A percentile compares a stretch with the other conserved stretches of the same genome.
Conservation (phyloP, 2,888 invertebrate genomes). For the Emmelina monodactyla region DNA sequence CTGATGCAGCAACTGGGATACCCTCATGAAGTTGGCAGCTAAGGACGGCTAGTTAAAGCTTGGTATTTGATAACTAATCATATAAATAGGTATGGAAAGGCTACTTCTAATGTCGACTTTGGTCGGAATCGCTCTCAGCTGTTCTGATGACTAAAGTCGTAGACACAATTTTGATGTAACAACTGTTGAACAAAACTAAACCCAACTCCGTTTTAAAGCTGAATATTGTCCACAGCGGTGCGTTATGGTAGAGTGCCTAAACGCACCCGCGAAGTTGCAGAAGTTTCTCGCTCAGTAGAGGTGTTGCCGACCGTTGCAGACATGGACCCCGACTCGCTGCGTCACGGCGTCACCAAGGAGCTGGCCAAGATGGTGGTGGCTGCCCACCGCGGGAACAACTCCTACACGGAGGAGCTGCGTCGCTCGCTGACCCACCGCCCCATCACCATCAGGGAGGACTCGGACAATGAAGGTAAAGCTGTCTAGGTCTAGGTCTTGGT, state of each 20-base stretch:
- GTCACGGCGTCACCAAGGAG: slow-evolving; percentile 27
- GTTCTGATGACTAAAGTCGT: too few species aligned
- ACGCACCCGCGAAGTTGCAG: slow-evolving; percentile 75
- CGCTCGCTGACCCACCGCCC: slow-evolving; percentile 23
- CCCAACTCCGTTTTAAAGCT: too few species aligned
- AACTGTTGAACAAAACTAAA: too few species aligned
- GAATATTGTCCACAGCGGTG: slow-evolving; percentile 73
- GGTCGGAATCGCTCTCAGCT: too few species aligned
- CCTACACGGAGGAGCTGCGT: slow-evolving; percentile 87
- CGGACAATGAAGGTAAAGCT: slow-evolving; percentile 28
- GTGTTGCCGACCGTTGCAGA: slow-evolving; percentile 15
- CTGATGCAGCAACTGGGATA: too few species aligned
- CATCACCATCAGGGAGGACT: slow-evolving; percentile 25
- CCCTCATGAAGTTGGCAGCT: too few species aligned
- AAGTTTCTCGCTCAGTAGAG: neutral
- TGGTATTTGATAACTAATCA: too few species aligned
- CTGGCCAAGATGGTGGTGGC: slow-evolving; percentile 55
- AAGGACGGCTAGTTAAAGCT: too few species aligned
- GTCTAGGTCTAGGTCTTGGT: too few species aligned
- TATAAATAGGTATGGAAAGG: too few species aligned
- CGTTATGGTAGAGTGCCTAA: slow-evolving; percentile 97
- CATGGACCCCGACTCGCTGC: slow-evolving; percentile 20
- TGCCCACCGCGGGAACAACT: slow-evolving; percentile 88
- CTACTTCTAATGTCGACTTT: too few species aligned
- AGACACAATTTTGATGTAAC: too few species aligned